Evolutionary conservation across 1,140 invertebrate genomes (phyloP).

Genomic region (Neodiprion virginianus): DNA sequence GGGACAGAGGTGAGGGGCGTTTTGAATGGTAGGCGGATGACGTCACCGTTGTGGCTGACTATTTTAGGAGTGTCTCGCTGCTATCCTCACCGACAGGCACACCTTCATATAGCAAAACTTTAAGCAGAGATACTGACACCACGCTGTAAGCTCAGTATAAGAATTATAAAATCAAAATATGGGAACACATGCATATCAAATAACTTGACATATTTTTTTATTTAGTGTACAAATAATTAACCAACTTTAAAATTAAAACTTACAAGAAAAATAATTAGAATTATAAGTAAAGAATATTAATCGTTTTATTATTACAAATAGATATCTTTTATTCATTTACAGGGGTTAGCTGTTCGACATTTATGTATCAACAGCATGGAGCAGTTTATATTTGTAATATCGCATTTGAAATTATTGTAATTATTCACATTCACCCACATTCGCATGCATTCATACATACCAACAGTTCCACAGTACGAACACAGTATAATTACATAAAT

Average conservation of each 20-base stretch:
- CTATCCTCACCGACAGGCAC: slow-evolving; percentile 26
- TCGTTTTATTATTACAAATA: slow-evolving; percentile 10
- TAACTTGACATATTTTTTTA: slow-evolving; percentile 50
- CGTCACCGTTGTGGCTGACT: slow-evolving; percentile 47
- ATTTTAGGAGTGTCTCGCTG: slow-evolving; percentile 53
- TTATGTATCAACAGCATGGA: neutral
- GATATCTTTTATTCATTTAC: slow-evolving; percentile 3
- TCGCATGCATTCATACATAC: neutral
- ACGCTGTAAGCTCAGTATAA: slow-evolving; percentile 25
- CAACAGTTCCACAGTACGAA: slow-evolving; percentile 4
- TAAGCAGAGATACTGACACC: slow-evolving; percentile 19
- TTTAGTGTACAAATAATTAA: slow-evolving; percentile 56
- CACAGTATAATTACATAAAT: slow-evolving; percentile 8
- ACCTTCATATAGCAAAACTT: neutral
- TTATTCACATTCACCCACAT: neutral
- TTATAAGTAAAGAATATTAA: neutral
- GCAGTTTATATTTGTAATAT: slow-evolving; percentile 8
- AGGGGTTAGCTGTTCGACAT: neutral
- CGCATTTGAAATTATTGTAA: neutral
- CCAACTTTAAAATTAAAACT: slow-evolving; percentile 45
- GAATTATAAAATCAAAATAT: slow-evolving; percentile 33
- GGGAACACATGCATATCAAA: slow-evolving; percentile 35
- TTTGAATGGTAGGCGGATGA: slow-evolving; percentile 44
- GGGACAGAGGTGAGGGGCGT: slow-evolving; percentile 3
- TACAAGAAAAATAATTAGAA: slow-evolving; percentile 27